These are phyloP conservation scores for Morelia viridis DNA, from an alignment of 2,797 vertebrate species.

Conservation along the genomic window DNA sequence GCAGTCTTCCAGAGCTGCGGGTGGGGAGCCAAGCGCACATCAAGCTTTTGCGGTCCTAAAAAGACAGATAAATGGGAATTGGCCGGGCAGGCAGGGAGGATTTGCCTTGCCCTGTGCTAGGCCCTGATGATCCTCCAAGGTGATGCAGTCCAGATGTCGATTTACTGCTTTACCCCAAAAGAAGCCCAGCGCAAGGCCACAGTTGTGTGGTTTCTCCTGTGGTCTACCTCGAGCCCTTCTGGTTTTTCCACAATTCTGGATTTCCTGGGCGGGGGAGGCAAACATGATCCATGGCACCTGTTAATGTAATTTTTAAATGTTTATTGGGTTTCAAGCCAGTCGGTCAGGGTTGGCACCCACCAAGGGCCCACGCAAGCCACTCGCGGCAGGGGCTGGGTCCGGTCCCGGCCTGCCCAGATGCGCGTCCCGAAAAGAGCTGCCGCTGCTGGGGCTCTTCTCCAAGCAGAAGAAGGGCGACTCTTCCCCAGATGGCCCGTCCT, in stretches of 20 bases:
- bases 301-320: background rate
- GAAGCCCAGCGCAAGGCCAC: background rate
- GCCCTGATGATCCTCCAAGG: background rate
- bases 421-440: no score
- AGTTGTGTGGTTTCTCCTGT: background rate
- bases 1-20: background rate
- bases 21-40: no score
- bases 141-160: background rate
- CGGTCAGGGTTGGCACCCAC: background rate
- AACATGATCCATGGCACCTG: background rate
- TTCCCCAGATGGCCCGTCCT: background rate
- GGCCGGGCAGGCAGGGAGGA: background rate
- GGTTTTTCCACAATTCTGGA: background rate
- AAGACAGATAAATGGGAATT: background rate
- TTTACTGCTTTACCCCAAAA: background rate
- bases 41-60: background rate
- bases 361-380: no score
- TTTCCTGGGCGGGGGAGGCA: background rate
- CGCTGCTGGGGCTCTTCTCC: rapidly evolving
- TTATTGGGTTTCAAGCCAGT: background rate
- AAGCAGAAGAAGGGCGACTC: background rate
- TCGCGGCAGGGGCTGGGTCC: rapidly evolving
- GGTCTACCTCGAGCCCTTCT: background rate
- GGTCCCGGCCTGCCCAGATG: background rate
- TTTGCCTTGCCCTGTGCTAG: background rate